Base-by-base conservation (phyloP, 2,113 vertebrate genomes). In the Ceratotherium simum region DNA sequence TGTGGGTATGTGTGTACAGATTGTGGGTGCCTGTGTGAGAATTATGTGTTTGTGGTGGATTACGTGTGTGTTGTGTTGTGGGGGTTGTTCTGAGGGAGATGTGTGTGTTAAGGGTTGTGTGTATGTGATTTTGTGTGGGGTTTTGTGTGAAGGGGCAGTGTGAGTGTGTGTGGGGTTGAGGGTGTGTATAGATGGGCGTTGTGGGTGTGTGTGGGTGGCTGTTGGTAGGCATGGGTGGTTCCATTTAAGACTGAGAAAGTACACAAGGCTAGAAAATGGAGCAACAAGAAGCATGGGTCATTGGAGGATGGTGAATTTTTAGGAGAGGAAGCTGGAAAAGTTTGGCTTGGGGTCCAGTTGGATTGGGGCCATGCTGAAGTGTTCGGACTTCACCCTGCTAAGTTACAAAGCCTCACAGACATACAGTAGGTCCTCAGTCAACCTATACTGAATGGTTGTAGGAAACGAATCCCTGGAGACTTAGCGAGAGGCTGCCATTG, bases 401-500 rank as follows among this genome's bases (percentile, higher is more conserved):
- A 65, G 56, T 51, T 51, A 20, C 33, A 73, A 67, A 94, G 78
- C 78, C 64, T 36, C 3, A 4, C 1, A 58, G 72, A n/a, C 21
- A 21, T 56, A 48, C 18, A 89, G 92, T 64, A 82, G 72, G 60
- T 75, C 20, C n/a, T 39, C 33, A 46, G 31, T 12, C 84, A 96
- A 81, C 97, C 93, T 84, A 89, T 93, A 96, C 94, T 67, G 42
- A 27, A 67, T 39, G 39, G 36, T 0, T 3, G 51, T 27, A 92
- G 62, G 95, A 97, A 98, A 76, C 25, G 96, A 97, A 69, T 92
- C 95, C 76, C 93, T 42, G 48, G 94, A 75, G 95, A 91, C 76
- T 82, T 27, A 23, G 62, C 46, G 56, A 90, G 94, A 96, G 95
- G 82, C 96, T 95, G 90, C 91, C 42, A 60, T 76, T 72, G 84